A percentile compares a stretch with the other conserved stretches of the same genome.
Conservation (phyloP, 2,113 vertebrate genomes). For the Charina bottae region DNA sequence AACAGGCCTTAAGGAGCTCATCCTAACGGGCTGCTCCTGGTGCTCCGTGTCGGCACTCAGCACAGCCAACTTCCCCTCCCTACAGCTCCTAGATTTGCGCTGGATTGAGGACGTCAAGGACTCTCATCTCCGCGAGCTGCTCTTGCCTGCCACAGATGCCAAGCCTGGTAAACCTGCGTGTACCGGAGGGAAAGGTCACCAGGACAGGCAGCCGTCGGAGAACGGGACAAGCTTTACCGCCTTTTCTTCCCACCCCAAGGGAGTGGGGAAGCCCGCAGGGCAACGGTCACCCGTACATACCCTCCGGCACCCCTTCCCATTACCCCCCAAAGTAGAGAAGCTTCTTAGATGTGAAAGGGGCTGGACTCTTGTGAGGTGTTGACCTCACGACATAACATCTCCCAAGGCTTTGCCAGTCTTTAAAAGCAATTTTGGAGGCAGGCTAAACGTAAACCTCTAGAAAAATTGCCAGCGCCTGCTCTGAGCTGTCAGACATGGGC, state of each 20-base stretch:
- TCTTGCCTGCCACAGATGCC: conserved; percentile 82
- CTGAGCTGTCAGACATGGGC: not conserved
- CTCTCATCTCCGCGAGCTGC: conserved; percentile 88
- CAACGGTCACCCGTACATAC: not conserved
- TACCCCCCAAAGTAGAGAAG: not conserved
- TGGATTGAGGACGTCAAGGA: conserved; percentile 90
- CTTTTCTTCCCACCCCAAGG: not conserved
- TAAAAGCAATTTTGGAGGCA: not conserved
- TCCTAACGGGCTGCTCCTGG: conserved; percentile 86
- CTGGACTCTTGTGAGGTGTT: not conserved
- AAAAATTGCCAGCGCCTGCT: not conserved
- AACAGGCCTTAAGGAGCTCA: conserved; percentile 86
- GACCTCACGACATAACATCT: not conserved
- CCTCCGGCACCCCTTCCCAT: not conserved
- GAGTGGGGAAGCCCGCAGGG: not conserved
- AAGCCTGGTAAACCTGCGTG: conserved; percentile 78
- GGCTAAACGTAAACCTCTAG: not conserved
- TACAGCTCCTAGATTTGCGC: conserved; percentile 87
- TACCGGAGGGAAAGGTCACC: not conserved
- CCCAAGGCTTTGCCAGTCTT: not conserved
- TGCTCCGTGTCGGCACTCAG: conserved; percentile 86
- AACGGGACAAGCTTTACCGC: not conserved
- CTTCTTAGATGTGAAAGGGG: not conserved
- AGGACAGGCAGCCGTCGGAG: not conserved
- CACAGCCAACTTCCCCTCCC: conserved; percentile 84